Conservation (phyloP, 2,888 invertebrate species). For the Apodemia zela region DNA sequence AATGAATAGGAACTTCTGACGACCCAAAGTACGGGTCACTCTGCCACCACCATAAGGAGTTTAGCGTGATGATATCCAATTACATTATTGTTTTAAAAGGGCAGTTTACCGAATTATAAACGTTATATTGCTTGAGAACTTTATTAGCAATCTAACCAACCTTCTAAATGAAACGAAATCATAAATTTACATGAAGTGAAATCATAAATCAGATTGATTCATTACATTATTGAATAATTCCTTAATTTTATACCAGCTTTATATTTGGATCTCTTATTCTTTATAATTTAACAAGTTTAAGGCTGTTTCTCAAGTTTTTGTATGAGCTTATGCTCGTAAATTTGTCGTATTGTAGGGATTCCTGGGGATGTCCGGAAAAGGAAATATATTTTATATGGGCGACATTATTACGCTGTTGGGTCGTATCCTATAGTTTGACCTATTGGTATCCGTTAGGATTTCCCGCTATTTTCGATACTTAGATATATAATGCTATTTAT, state of each 20-base stretch:
- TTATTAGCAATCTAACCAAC: conserved; percentile 4
- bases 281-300: conserved; percentile 3
- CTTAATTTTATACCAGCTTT: conserved; percentile 5
- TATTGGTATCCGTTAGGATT: neutral
- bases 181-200: conserved; percentile 12
- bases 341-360: neutral
- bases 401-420: conserved; percentile 8
- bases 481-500: neutral
- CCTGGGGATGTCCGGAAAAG: conserved; percentile 11
- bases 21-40: too few species aligned
- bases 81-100: neutral
- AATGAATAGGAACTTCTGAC: too few species aligned
- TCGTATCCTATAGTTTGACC: conserved; percentile 14
- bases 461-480: neutral
- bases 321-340: conserved; percentile 3
- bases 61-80: neutral
- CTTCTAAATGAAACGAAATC: conserved; percentile 8
- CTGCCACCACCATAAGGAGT: too few species aligned
- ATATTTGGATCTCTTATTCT: conserved; percentile 6
- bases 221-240: conserved; percentile 4
- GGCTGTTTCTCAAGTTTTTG: conserved; percentile 1
- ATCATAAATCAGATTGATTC: conserved; percentile 8
- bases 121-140: neutral
- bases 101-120: neutral
- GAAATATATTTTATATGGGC: conserved; percentile 7